Evolutionary conservation across 2,113 vertebrate species (phyloP).

Genomic region (Pedetes capensis): DNA sequence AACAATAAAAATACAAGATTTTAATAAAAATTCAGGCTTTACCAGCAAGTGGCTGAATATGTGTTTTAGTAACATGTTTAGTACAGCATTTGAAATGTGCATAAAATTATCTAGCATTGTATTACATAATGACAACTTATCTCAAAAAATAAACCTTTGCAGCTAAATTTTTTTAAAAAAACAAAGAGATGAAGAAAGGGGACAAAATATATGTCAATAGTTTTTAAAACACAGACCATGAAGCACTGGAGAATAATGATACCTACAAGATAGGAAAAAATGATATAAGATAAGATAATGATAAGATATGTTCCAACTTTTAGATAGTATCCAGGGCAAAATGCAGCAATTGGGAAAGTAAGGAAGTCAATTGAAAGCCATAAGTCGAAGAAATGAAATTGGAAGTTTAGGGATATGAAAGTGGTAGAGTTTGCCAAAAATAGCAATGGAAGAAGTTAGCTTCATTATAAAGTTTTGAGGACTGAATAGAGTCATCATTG

Average conservation of each 20-base stretch:
- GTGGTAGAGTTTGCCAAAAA: neutral
- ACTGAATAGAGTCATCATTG: neutral
- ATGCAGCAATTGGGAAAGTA: rapidly evolving
- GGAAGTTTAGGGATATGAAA: neutral
- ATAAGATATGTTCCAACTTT: too few species aligned
- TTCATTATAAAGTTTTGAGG: neutral
- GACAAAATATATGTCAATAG: neutral
- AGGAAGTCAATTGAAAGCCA: neutral
- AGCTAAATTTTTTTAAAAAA: neutral
- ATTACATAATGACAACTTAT: neutral
- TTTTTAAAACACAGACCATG: neutral
- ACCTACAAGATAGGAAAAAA: neutral
- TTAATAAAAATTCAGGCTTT: neutral
- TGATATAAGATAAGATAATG: too few species aligned
- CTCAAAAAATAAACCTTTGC: neutral
- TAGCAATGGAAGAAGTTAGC: neutral
- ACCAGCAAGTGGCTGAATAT: neutral
- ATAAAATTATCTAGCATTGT: neutral
- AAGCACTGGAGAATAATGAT: neutral
- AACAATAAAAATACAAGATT: neutral
- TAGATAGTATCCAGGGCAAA: neutral
- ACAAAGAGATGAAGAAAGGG: neutral
- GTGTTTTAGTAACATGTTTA: neutral
- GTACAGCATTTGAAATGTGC: neutral
- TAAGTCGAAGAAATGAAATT: neutral